Conservation (phyloP, 2,888 invertebrate species). For the Drosophila prostipennis region DNA sequence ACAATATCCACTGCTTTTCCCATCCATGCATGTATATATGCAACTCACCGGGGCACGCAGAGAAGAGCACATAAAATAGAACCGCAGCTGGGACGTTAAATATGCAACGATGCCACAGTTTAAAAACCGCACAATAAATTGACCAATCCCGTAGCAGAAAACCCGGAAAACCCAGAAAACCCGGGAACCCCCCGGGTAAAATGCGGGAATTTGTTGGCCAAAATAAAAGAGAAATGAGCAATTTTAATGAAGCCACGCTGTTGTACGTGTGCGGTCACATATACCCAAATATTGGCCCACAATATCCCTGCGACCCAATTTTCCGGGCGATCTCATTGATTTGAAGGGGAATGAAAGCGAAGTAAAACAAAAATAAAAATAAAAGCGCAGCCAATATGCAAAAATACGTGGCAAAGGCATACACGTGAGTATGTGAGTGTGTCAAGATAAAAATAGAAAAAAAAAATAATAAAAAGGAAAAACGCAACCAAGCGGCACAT, state of each 20-base stretch:
- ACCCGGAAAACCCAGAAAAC: background rate
- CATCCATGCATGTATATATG: background rate
- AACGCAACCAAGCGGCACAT: constrained; percentile 46
- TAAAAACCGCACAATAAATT: constrained; percentile 60
- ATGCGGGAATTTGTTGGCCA: constrained; percentile 8
- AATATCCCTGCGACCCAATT: constrained; percentile 30
- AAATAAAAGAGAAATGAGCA: constrained; percentile 21
- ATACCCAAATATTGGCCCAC: constrained; percentile 7
- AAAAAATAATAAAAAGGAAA: constrained; percentile 28
- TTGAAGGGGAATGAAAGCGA: constrained; percentile 18
- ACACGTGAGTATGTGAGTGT: constrained; percentile 37
- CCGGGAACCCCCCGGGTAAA: constrained; percentile 1
- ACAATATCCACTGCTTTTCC: background rate
- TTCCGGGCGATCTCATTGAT: constrained; percentile 22
- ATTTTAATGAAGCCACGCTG: constrained; percentile 36
- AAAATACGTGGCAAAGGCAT: constrained; percentile 23
- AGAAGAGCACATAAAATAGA: constrained; percentile 3
- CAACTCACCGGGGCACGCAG: background rate
- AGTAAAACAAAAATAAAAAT: background rate
- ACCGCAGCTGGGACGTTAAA: constrained; percentile 56
- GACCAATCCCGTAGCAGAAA: constrained; percentile 35
- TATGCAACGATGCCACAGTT: constrained; percentile 63
- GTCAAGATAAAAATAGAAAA: constrained; percentile 65
- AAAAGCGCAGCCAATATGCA: constrained; percentile 39
- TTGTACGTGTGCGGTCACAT: constrained; percentile 17